Conservation (phyloP, 2,888 invertebrate genomes). For the Diarsia mendica region DNA sequence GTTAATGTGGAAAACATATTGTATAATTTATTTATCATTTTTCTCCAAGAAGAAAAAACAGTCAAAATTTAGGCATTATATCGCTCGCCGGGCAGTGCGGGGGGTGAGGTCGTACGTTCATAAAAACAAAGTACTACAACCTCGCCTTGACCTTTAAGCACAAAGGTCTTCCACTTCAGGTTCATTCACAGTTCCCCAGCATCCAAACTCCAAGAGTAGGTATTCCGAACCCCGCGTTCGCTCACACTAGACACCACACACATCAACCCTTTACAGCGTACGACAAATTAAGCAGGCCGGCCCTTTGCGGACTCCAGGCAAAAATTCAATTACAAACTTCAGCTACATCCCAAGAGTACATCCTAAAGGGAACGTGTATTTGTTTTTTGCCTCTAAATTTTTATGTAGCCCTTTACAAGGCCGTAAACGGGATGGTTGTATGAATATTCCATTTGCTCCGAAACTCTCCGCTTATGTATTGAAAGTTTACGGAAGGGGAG, state of each 20-base stretch:
- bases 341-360: conserved; percentile 87
- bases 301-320: conserved; percentile 90
- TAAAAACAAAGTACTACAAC: too few species aligned
- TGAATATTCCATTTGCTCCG: conserved; percentile 87
- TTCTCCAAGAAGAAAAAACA: too few species aligned
- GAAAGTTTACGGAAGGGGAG: conserved; percentile 75
- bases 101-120: too few species aligned
- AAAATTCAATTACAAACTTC: conserved; percentile 90
- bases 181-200: neutral
- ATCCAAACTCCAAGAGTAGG: neutral
- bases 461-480: conserved; percentile 80
- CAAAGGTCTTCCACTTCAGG: neutral
- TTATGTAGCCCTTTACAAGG: conserved; percentile 89
- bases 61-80: too few species aligned
- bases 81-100: too few species aligned
- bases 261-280: conserved; percentile 84
- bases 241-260: conserved; percentile 64
- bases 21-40: too few species aligned
- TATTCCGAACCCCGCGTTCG: conserved; percentile 43
- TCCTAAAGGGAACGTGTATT: conserved; percentile 81
- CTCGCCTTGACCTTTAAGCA: neutral
- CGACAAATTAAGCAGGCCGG: conserved; percentile 88
- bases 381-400: conserved; percentile 88
- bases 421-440: conserved; percentile 88
- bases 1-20: too few species aligned